Evolutionary conservation across 1,140 invertebrate genomes (phyloP).

Genomic region (Pogonomyrmex barbatus): DNA sequence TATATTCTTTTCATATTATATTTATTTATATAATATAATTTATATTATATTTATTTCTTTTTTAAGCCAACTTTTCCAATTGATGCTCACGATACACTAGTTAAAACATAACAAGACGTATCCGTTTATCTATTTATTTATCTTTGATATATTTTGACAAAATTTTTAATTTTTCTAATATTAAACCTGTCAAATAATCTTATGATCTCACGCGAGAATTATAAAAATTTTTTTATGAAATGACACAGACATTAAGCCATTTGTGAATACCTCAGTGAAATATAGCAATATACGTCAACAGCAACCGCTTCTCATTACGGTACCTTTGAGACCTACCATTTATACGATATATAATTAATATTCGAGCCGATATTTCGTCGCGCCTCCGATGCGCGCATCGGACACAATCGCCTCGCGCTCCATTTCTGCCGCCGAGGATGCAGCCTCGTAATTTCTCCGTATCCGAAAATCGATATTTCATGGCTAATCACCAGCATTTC

Average conservation of each 20-base stretch:
- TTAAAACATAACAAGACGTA: no score
- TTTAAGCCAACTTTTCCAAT: no score
- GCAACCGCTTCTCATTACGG: slow-evolving; percentile 51
- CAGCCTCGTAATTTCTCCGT: slow-evolving; percentile 77
- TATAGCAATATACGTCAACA: slow-evolving; percentile 38
- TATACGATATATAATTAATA: slow-evolving; percentile 58
- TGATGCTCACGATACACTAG: no score
- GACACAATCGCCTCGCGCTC: slow-evolving; percentile 29
- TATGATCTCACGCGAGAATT: no score
- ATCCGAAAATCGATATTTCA: slow-evolving; percentile 86
- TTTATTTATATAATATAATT: no score
- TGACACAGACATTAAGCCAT: slow-evolving; percentile 7
- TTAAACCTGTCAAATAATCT: no score
- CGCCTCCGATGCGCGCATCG: slow-evolving; percentile 27
- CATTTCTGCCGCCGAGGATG: slow-evolving; percentile 42
- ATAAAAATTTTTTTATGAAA: not conserved
- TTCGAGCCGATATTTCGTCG: slow-evolving; percentile 65
- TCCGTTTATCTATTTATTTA: no score
- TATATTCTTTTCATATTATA: no score
- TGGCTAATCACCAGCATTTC: slow-evolving; percentile 86
- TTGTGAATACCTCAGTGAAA: not conserved
- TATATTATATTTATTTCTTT: no score
- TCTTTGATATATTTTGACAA: no score
- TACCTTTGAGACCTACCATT: slow-evolving; percentile 52
- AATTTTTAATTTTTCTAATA: no score